Percentiles rank a stretch among this genome's conserved stretches.
Evolutionary conservation across 2,888 invertebrate genomes (phyloP).

Genomic region (Coelinius sp.): DNA sequence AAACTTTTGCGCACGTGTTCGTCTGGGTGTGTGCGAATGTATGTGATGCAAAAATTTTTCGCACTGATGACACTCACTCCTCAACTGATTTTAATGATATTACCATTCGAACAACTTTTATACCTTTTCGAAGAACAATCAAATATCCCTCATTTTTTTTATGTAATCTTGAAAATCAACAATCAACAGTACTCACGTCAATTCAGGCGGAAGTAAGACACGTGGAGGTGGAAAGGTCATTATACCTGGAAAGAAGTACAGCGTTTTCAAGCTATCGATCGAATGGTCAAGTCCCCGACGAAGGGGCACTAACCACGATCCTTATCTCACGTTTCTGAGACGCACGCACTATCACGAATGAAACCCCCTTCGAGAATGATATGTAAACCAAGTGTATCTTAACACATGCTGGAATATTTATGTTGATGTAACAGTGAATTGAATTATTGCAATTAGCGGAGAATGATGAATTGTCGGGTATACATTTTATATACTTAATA

Average conservation of each 20-base stretch:
- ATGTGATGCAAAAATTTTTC: no score
- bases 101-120: no score
- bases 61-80: no score
- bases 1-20: no score
- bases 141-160: not conserved
- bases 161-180: not conserved
- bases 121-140: no score
- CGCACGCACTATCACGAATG: slow-evolving; percentile 52
- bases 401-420: slow-evolving; percentile 30
- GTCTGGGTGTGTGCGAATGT: no score
- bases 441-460: slow-evolving; percentile 41
- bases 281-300: slow-evolving; percentile 27
- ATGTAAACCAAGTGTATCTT: slow-evolving; percentile 43
- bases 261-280: slow-evolving; percentile 49
- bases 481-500: slow-evolving; percentile 33
- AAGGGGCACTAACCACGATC: slow-evolving; percentile 50
- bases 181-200: not conserved
- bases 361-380: slow-evolving; percentile 32
- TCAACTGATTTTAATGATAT: no score
- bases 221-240: slow-evolving; percentile 29
- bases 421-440: slow-evolving; percentile 42
- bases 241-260: slow-evolving; percentile 36
- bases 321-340: slow-evolving; percentile 59
- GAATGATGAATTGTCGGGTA: slow-evolving; percentile 34
- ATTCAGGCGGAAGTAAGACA: slow-evolving; percentile 44